phyloP scores from a whole-genome alignment of 2,113 vertebrate genomes.

The Mormyrus lacerda region DNA sequence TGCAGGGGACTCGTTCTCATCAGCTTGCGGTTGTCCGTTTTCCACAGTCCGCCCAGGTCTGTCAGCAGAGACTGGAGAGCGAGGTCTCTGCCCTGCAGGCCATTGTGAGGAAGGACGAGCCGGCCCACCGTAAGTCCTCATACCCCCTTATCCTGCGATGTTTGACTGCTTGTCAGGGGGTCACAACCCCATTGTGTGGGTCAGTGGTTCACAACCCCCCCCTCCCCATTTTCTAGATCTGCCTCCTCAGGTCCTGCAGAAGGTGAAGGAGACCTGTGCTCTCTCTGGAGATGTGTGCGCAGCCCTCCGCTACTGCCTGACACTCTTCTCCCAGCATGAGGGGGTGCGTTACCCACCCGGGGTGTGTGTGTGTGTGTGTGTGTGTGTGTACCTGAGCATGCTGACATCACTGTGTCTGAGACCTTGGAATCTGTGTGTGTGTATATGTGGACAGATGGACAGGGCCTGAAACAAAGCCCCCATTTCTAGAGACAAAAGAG shows the following conservation, averaged over 20 bases:
- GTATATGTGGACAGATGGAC: background rate
- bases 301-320: conserved; percentile 71
- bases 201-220: background rate
- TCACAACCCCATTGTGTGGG: background rate
- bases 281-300: conserved; percentile 73
- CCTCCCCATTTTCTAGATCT: conserved; percentile 56
- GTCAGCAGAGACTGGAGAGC: conserved; percentile 72
- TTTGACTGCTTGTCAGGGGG: background rate
- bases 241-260: conserved; percentile 63
- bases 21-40: background rate
- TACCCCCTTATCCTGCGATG: background rate
- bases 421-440: too few relatives aligned
- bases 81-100: conserved; percentile 71
- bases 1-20: too few relatives aligned
- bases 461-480: background rate
- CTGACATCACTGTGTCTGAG: background rate
- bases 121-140: conserved; percentile 68
- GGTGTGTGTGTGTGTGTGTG: background rate
- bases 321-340: conserved; percentile 77
- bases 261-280: conserved; percentile 73
- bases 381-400: background rate
- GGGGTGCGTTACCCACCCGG: conserved; percentile 64
- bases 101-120: conserved; percentile 65
- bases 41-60: conserved; percentile 71
- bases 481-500: background rate